Evolutionary conservation across 2,797 vertebrate genomes (phyloP), one percentile per base, ranked within the genome.

Genomic region (Gymnodraco acuticeps): DNA sequence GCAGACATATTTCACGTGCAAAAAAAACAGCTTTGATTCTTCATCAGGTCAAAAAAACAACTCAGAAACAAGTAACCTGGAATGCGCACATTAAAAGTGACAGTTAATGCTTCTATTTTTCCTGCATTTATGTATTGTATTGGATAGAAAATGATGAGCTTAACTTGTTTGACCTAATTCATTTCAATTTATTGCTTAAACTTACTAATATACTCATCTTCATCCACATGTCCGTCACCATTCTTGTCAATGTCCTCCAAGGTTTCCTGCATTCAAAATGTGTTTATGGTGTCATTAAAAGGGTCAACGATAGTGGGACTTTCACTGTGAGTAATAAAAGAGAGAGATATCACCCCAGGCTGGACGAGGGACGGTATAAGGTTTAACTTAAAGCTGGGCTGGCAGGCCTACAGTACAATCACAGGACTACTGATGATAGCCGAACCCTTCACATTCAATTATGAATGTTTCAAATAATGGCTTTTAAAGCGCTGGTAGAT

Each of bases 171-270:
- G 2, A 58, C 56, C 53, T 6, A 3, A 42, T 55, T 60, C 0
- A 10, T 45, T 60, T 69, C 4, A 17, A 69, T 46, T 15, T 0
- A 17, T 55, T 51, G 16, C 16, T 72, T 52, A 23, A 63, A 87
- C 97, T 95, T 93, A 99, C 98, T 97, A 12, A 99, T 98, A 78
- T 99, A 99, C 80, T 99, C 98, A 8, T 99, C 97, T 89, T 98
- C 96, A 88, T 99, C 98, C 84, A 99, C 97, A 62, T 97, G 96
- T 58, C 98, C 98, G 20, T 99, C 98, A 5, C 87, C 93, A 0
- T 99, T 97, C 94, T 97, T 99, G 93, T 99, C 98, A 53, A 99
- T 98, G 92, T 99, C 98, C 92, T 99, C 98, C 89, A 99, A 90
- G 2, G 98, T 99, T 96, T 99, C 98, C 98, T 99, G 92, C 72